A percentile compares a stretch with the other conserved stretches of the same genome.
Evolutionary conservation across 1,140 invertebrate genomes (phyloP).

Genomic region (Lordiphosa stackelbergi): DNA sequence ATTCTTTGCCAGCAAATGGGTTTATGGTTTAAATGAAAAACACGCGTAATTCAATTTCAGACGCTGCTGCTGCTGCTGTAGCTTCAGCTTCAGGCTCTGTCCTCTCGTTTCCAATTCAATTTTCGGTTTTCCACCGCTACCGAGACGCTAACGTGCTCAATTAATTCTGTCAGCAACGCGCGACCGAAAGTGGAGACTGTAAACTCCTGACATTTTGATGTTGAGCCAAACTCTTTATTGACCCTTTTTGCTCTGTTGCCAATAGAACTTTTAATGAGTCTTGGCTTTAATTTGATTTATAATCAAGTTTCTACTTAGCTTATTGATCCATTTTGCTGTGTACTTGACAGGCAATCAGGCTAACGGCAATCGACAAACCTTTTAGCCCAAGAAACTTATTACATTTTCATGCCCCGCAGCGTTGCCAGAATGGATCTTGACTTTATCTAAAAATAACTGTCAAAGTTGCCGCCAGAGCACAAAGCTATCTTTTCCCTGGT

Average conservation of each 20-base stretch:
- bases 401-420: slow-evolving; percentile 32
- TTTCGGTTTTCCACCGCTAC: slow-evolving; percentile 28
- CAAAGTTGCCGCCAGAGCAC: slow-evolving; percentile 21
- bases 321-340: slow-evolving; percentile 18
- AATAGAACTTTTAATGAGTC: slow-evolving; percentile 38
- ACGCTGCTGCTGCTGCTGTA: background rate
- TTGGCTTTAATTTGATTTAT: slow-evolving; percentile 35
- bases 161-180: slow-evolving; percentile 66
- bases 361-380: slow-evolving; percentile 17
- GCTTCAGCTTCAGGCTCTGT: slow-evolving; percentile 6
- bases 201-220: no score
- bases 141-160: slow-evolving; percentile 55
- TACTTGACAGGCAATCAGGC: slow-evolving; percentile 49
- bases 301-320: slow-evolving; percentile 20
- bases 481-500: slow-evolving; percentile 1
- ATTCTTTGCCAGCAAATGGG: slow-evolving; percentile 27
- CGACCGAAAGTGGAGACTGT: slow-evolving; percentile 3
- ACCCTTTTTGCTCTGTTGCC: slow-evolving; percentile 13
- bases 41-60: slow-evolving; percentile 57
- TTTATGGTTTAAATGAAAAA: slow-evolving; percentile 46
- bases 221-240: background rate
- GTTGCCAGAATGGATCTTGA: slow-evolving; percentile 27
- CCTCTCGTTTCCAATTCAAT: slow-evolving; percentile 51
- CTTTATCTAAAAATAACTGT: slow-evolving; percentile 44
- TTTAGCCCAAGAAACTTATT: slow-evolving; percentile 15